Evolutionary conservation across 1,140 invertebrate species (phyloP).

Genomic region (Centruroides vittatus): DNA sequence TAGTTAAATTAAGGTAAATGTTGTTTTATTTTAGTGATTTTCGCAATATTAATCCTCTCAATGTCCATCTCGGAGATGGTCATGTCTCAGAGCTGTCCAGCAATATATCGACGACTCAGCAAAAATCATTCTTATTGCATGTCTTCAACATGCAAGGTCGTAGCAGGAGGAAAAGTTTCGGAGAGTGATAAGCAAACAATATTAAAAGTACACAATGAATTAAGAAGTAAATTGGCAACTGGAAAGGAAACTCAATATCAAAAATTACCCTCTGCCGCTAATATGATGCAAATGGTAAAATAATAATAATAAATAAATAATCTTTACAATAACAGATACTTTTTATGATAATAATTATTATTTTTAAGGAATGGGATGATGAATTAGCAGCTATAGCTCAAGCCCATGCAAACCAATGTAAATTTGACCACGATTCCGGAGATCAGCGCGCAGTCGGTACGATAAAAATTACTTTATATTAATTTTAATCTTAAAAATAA

Average conservation of each 20-base stretch:
- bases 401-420: slow-evolving; percentile 17
- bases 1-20: too few relatives aligned
- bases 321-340: too few relatives aligned
- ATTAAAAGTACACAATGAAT: slow-evolving; percentile 13
- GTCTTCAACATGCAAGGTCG: too few relatives aligned
- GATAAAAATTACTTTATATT: not conserved
- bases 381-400: slow-evolving; percentile 20
- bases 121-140: too few relatives aligned
- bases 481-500: too few relatives aligned
- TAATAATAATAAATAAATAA: not conserved
- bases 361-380: slow-evolving; percentile 17
- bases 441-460: slow-evolving; percentile 17
- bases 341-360: not conserved
- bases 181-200: not conserved
- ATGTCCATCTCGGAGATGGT: too few relatives aligned
- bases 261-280: slow-evolving; percentile 8
- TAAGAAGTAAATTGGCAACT: slow-evolving; percentile 15
- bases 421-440: slow-evolving; percentile 14
- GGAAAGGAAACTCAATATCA: slow-evolving; percentile 7
- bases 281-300: slow-evolving; percentile 17
- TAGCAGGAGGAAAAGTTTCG: not conserved
- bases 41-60: too few relatives aligned
- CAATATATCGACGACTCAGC: too few relatives aligned
- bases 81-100: too few relatives aligned
- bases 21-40: too few relatives aligned